Base-by-base conservation (phyloP, 2,797 vertebrate genomes). In the Miichthys miiuy region DNA sequence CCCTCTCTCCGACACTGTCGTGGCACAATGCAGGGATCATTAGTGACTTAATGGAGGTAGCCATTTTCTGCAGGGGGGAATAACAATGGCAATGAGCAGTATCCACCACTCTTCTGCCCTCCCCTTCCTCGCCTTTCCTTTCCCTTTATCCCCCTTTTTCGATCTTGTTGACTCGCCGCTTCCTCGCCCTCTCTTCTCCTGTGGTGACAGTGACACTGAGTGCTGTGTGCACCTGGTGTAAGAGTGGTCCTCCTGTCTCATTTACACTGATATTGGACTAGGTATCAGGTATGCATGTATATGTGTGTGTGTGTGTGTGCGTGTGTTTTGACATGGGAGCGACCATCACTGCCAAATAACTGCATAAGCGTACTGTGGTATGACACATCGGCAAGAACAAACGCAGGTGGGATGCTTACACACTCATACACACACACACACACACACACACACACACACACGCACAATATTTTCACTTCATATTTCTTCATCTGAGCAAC, bases 1-100 rank as follows among this genome's bases (percentile, higher is more conserved):
- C 79, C 70, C 74, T 42, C 44, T 2, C 83, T 80, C 85, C 77
- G 83, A 81, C 80, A 64, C 83, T 65, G 79, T 69, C 85, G 62
- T 58, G 72, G 72, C 86, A 89, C 86, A 85, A 88, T 90, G 86
- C 89, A 91, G 82, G 92, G 85, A 91, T 92, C 93, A 93, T 93
- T 93, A 94, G 90, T 69, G 88, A 56, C 84, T 90, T 94, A 93
- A 94, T 93, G 92, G 91, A 91, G 91, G 91, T 72, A 87, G 89
- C 84, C 84, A 88, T 91, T 93, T 92, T 91, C 84, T 90, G 88
- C 88, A 85, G 87, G 80, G 88, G 82, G 83, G 77, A 85, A 86
- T 90, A 90, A 90, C 84, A 86, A 80, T 86, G 87, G 85, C 89
- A 90, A 90, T 85, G 87, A 93, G 79, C 86, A 83, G 89, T 87